A percentile compares a stretch with the other conserved stretches of the same genome.
phyloP scores from a whole-genome alignment of 2,888 invertebrate genomes.

The Entomobrya multifasciata region DNA sequence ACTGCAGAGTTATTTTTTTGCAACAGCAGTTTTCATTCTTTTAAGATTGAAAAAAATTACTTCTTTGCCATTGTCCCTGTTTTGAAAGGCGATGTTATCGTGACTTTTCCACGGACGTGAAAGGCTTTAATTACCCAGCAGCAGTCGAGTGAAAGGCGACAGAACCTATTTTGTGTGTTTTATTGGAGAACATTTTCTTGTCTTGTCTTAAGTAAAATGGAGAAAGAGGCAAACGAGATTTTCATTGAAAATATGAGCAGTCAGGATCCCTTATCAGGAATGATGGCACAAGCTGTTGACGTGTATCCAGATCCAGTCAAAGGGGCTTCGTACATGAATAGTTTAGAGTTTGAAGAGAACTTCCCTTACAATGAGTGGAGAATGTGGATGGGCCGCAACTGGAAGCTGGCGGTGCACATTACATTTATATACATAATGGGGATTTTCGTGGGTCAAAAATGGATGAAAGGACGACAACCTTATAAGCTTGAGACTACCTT shows the following conservation, averaged over 20 bases:
- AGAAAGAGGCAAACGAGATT: constrained; percentile 48
- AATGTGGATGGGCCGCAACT: constrained; percentile 73
- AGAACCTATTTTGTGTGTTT: neutral
- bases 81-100: too few relatives aligned
- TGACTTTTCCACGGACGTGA: neutral
- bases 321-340: constrained; percentile 69
- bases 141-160: neutral
- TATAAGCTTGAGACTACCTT: constrained; percentile 93
- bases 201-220: constrained; percentile 18
- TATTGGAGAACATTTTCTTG: neutral
- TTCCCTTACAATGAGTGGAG: constrained; percentile 74
- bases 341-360: constrained; percentile 71
- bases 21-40: neutral
- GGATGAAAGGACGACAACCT: constrained; percentile 95
- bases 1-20: constrained; percentile 18
- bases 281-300: constrained; percentile 48
- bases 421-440: constrained; percentile 94
- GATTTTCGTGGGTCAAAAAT: constrained; percentile 95
- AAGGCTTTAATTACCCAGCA: neutral
- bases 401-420: constrained; percentile 80
- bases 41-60: too few relatives aligned
- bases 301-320: constrained; percentile 73
- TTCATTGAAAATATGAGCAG: constrained; percentile 61
- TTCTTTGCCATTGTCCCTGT: too few relatives aligned
- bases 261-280: constrained; percentile 53